Base-by-base conservation (phyloP, 2,797 vertebrate genomes). In the Sebastes hubbsi region DNA sequence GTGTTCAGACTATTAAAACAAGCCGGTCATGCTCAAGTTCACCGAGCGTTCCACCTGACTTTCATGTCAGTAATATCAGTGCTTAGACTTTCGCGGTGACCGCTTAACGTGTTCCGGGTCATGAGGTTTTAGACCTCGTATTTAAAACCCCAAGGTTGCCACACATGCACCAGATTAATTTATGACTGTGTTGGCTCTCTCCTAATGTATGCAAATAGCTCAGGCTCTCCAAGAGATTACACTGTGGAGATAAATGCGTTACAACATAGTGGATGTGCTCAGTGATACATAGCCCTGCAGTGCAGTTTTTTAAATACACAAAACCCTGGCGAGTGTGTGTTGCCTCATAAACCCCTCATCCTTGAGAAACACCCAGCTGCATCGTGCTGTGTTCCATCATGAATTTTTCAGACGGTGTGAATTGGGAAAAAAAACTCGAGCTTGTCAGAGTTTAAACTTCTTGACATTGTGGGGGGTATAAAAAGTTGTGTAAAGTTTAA, bases 1-100 rank as follows among this genome's bases (percentile, higher is more conserved):
- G 87, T 86, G 87, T 88, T 87, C 83, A 71, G 87, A 89, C 80
- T 87, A 79, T 86, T 90, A 90, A 90, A 77, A 87, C 36, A 65
- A 81, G 78, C 60, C 46, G 20, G 72, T 68, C 76, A 38, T 60
- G 80, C 78, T 85, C 77, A 82, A 63, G 76, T 87, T 84, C 87
- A 75, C 6, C 25, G 70, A 70, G 25, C 25, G 63, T 75, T 84
- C 42, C 70, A 60, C 52, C 54, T 81, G 82, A 86, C 85, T 87
- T 75, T 84, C 76, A 74, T 78, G 78, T 78, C 78, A 46, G 42
- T 49, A 49, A 49, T 18, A 49, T 49, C 42, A 49, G 64, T 20
- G n/a, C 29, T 67, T 20, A 22, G 63, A 71, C 25, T 34, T 55
- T 24, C 1, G 2, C 52, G 18, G 38, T 27, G 66, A 71, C 30